Base-by-base conservation (phyloP, 2,797 vertebrate species). In the Perdix hodgsoniae region DNA sequence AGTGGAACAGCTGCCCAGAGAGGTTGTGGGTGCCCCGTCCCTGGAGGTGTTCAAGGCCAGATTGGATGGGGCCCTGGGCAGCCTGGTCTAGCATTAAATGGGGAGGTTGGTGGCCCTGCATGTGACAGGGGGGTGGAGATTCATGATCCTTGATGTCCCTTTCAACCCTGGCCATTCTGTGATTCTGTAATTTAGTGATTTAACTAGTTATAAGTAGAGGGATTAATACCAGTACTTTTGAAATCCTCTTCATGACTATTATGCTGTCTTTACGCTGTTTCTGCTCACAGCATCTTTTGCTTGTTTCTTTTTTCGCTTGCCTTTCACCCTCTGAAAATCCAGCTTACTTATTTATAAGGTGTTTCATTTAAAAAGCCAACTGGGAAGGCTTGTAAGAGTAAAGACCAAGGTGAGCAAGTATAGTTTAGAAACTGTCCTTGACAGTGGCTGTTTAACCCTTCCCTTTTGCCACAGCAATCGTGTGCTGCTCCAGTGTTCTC, bases 381-480 rank as follows among this genome's bases (percentile, higher is more conserved):
- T 37, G 74, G 29, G 18, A 88, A 71, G 64, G 31, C 50, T 39
- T 56, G 23, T 37, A 50, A 65, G 26, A 35, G 60, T 1, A 56
- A 35, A 4, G 14, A 0, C 0, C 11, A 54, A 71, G 35, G n/a
- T 50, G n/a, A 84, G 31, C 1, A 5, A 10, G 8, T 61, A 74
- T 45, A 29, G 47, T 50, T 75, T 60, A 80, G 75, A 87, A 84
- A 56, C 6, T 27, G 37, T 54, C 44, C 77, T 1, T 22, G 31
- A 54, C 5, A 65, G 49, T 1, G 27, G 35, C 45, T 84, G 7
- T 47, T 76, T 16, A 75, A 54, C 35, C 17, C 24, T 54, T 67
- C 54, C 63, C 42, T 45, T 90, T 74, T 23, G 19, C 29, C 85
- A 66, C 26, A 49, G 5, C 63, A 88, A 42, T 15, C 42, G 24